These are phyloP conservation scores for Hestina assimilis DNA, from an alignment of 1,140 invertebrate species.

Conservation along the genomic window DNA sequence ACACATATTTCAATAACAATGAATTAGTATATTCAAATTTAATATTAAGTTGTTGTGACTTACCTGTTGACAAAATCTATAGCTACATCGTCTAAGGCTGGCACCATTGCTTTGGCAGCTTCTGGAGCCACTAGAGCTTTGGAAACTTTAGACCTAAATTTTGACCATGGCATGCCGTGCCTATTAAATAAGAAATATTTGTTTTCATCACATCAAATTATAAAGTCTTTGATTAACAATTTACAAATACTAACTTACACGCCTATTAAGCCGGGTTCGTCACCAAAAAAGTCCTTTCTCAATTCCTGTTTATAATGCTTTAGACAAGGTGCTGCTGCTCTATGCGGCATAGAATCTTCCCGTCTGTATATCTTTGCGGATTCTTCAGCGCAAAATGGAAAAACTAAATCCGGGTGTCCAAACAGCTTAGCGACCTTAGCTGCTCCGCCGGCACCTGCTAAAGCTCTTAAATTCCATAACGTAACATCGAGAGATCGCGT, in stretches of 20 bases:
- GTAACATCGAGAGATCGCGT: conserved; percentile 59
- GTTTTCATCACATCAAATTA: not conserved
- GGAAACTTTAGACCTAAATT: conserved; percentile 89
- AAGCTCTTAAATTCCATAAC: conserved; percentile 57
- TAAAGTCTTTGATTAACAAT: not conserved
- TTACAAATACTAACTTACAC: conserved; percentile 80
- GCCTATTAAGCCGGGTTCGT: conserved; percentile 86
- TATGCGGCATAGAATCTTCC: conserved; percentile 87
- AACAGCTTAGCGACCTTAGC: conserved; percentile 86
- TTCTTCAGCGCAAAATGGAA: conserved; percentile 87
- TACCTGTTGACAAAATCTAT: conserved; percentile 85
- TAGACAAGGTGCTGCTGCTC: conserved; percentile 88
- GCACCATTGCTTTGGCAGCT: conserved; percentile 86
- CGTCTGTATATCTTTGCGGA: conserved; percentile 86
- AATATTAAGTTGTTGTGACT: conserved; percentile 9
- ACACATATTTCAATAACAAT: not conserved
- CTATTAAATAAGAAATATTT: conserved; percentile 67
- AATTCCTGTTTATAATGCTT: conserved; percentile 88
- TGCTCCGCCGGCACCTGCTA: conserved; percentile 81
- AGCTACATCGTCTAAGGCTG: conserved; percentile 85
- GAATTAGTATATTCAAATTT: not conserved
- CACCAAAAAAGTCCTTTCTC: conserved; percentile 85
- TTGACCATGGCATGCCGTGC: conserved; percentile 91
- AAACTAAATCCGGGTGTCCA: conserved; percentile 88
- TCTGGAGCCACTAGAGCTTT: conserved; percentile 89